Base-by-base conservation (phyloP, 1,140 invertebrate species). In the Aphis gossypii region DNA sequence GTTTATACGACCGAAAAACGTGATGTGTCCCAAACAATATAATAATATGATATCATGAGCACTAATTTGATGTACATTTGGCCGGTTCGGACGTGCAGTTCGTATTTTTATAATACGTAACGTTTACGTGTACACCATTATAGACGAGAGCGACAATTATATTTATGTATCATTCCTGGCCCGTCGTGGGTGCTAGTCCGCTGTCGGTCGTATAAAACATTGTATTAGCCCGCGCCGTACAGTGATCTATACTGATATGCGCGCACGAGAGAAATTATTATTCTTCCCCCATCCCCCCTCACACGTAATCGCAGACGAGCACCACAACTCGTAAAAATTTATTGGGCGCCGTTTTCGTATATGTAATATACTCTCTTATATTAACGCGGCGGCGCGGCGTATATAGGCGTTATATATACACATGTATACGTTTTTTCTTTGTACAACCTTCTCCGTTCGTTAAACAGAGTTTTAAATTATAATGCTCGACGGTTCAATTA, bases 341-440 rank as follows among this genome's bases (percentile, higher is more conserved):
- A 90, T 90, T 56, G 20, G 88, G 88, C 88, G 88, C 88, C 88
- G 88, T 54, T 90, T 90, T 87, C 84, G 41, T 46, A 44, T 30
- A n/a, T 5, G n/a, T 35, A 82, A 2, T 41, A 41, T 41, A 41
- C 38, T 41, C 35, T 82, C 30, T 35, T 35, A 21, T 83, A 83
- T 38, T 83, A 41, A 41, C 84, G 84, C 83, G 38, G 25, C 41
- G 83, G 38, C 7, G 84, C 84, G 25, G 46, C 44, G 2, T 14
- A 44, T 21, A 11, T 41, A 41, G 9, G 23, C 21, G 9, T 25
- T 38, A 41, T 20, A 41, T 20, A 83, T 7, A 35, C 7, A 11
- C 4, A 14, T 35, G 68, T n/a, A n/a, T n/a, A 23, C 41, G 41
- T 44, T 41, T 44, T 86, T 86, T 86, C 41, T 41, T 86, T 86